phyloP scores from a whole-genome alignment of 2,888 invertebrate genomes.

The Sympetrum striolatum region DNA sequence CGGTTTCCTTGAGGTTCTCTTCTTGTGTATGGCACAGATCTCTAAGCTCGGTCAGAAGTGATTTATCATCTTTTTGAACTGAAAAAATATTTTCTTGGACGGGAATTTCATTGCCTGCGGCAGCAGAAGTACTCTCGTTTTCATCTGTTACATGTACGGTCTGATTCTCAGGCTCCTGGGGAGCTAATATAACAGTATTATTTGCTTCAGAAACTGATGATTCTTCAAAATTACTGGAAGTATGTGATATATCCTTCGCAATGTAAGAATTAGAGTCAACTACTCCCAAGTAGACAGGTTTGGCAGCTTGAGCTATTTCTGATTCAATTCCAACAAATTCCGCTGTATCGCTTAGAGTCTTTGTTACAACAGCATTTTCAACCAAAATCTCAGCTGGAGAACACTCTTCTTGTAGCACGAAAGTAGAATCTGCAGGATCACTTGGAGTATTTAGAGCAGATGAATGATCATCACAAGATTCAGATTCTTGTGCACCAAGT shows the following conservation, averaged over 20 bases:
- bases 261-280: background rate
- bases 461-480: background rate
- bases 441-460: background rate
- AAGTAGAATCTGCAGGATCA: background rate
- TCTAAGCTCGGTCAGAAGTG: background rate
- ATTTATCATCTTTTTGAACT: background rate
- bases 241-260: background rate
- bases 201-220: background rate
- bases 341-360: background rate
- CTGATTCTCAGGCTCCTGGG: background rate
- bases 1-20: conserved; percentile 11
- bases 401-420: background rate
- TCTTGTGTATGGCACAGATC: conserved; percentile 24
- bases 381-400: background rate
- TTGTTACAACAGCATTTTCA: background rate
- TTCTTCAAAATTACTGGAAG: background rate
- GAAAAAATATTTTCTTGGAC: background rate
- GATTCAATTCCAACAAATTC: background rate
- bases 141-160: background rate
- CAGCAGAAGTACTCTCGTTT: background rate
- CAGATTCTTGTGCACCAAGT: background rate
- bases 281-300: background rate
- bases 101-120: background rate
- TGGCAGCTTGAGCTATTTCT: background rate
- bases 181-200: background rate